These are phyloP conservation scores for Pristionchus exspectatus DNA, from an alignment of 2,888 invertebrate genomes.

Conservation along the genomic window DNA sequence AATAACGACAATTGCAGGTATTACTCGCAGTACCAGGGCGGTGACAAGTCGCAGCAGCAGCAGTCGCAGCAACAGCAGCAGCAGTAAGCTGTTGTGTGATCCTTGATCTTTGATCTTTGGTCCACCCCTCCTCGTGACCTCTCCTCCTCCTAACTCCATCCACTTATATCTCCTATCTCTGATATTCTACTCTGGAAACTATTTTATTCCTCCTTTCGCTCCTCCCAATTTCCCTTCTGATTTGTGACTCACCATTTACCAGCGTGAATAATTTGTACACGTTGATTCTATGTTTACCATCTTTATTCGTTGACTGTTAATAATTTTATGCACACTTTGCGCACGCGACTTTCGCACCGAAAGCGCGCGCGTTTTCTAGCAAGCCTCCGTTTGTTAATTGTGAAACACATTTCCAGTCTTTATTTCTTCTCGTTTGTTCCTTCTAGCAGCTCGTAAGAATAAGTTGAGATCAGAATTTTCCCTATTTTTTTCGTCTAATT, in stretches of 20 bases:
- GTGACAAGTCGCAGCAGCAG: constrained; percentile 12
- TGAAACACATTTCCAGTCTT: constrained; percentile 10
- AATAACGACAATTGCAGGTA: constrained; percentile 8
- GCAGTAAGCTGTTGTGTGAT: constrained; percentile 7
- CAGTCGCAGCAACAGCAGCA: background rate
- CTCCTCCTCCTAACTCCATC: background rate
- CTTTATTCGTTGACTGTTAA: constrained; percentile 1
- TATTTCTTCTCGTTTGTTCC: constrained; percentile 12
- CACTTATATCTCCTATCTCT: background rate
- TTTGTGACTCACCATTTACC: background rate
- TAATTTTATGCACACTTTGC: constrained; percentile 28
- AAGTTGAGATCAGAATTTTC: background rate
- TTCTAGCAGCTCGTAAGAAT: background rate
- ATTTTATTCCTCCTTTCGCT: background rate
- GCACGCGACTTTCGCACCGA: background rate
- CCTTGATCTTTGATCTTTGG: background rate
- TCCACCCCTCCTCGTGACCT: background rate
- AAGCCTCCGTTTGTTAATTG: background rate
- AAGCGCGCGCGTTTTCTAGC: background rate
- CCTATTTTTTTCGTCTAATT: constrained; percentile 6
- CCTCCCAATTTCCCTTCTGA: background rate
- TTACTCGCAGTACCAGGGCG: constrained; percentile 45
- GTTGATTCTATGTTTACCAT: constrained; percentile 19
- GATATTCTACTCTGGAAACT: constrained; percentile 6
- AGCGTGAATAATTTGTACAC: background rate